Base-by-base conservation (phyloP, 1,140 invertebrate genomes). In the Drosophila athabasca region DNA sequence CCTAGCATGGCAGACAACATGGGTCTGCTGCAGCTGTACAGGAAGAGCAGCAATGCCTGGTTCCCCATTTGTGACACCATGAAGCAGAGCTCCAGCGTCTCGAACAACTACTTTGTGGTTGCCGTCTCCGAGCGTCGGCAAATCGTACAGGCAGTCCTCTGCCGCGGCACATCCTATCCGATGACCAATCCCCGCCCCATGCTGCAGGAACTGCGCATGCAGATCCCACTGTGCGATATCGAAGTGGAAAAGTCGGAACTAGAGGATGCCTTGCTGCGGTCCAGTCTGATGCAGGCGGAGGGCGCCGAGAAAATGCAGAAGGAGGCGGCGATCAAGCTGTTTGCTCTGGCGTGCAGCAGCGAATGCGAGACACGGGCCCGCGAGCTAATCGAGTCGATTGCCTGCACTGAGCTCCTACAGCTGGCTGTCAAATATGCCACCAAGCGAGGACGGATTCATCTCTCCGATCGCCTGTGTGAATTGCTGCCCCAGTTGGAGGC, bases 401-500 rank as follows among this genome's bases (percentile, higher is more conserved):
- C 94, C 11, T 95, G 95, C 72, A 93, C 95, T 2, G 94, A 95
- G 48, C 93, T 97, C 0, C 90, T 98, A 41, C 95, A 97, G 76
- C 92, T 98, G 26, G 97, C 97, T 3, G 95, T 97, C 4, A 97
- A 97, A 79, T 99, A 98, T 92, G 96, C 97, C 3, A 94, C 94
- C 3, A 95, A 96, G 65, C 92, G 96, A 0, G 95, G 95, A 39
- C 94, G 95, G 78, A 94, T 95, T 52, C 94, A 96, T 69, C 93
- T 99, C 24, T 96, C 95, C 0, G 95, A 97, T 73, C 95, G 95
- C 90, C 91, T 97, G 19, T 76, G 70, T 5, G 90, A 92, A 17
- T 17, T 92, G n/a, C 19, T 91, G 39, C 90, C 90, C 1, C 87
- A 92, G 65, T 22, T 92, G 49, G 90, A 92, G 22, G 90, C 90